Base-by-base conservation (phyloP, 2,888 invertebrate genomes). In the Nemotelus pantherinus region DNA sequence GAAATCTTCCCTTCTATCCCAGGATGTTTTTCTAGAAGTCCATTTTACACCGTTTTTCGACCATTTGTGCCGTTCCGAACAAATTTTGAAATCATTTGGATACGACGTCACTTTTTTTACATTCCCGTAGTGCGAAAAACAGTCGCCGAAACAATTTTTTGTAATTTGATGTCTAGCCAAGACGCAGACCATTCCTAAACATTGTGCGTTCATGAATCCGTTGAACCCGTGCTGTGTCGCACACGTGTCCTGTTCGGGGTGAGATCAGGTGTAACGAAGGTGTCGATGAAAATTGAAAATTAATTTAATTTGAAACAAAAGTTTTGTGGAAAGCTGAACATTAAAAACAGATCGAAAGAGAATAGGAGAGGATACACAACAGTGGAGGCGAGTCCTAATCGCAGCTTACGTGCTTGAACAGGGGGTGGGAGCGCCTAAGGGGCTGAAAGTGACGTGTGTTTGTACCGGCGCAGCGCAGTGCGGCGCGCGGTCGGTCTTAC, bases 401-500 rank as follows among this genome's bases (percentile, higher is more conserved):
- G 57, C 10, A 43, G 2, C 9, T n/a, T 63, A 3, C 2, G 41
- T 63, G 39, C 39, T 44, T 25, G 47, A 7, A 44, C 47, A 47
- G 65, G 47, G 47, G 10, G 47, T 3, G 44, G 9, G 45, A n/a
- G 65, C 7, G n/a, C 4, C 45, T 2, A 3, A n/a, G 65, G n/a
- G 45, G 65, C 7, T 39, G 47, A 47, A 65, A 44, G 70, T 70
- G 70, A 43, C 44, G 53, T 41, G 47, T 53, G 4, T 70, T 44
- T 41, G 47, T 55, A 41, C 70, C 47, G 10, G 9, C 41, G 44
- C 70, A 55, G 70, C 70, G 70, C 70, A 70, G 70, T 70, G 70
- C 70, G 70, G 43, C 70, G 70, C 47, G 55, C 50, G 70, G 55
- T 70, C 70, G 70, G 53, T 53, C 70, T 10, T 55, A 70, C 43